Conservation (phyloP, 2,113 vertebrate species). For the Pterocles gutturalis region DNA sequence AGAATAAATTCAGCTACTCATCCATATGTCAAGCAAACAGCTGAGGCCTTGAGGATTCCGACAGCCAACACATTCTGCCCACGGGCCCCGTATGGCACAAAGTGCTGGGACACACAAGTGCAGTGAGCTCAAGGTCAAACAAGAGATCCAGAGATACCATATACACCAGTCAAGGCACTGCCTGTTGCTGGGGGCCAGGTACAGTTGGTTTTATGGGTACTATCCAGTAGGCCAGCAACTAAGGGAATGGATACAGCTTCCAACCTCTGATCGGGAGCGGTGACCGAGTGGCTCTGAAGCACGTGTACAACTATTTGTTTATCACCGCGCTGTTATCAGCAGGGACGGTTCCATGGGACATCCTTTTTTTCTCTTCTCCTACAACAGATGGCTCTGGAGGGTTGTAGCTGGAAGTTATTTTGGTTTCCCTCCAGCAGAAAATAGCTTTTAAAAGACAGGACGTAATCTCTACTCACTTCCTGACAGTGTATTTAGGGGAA, state of each 20-base stretch:
- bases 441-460: constrained; percentile 72
- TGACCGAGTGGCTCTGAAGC: neutral
- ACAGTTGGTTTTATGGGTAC: neutral
- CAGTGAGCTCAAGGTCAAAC: neutral
- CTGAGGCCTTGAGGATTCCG: neutral
- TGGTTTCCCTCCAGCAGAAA: constrained; percentile 71
- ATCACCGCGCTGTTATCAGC: constrained; percentile 22
- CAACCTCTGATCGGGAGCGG: neutral
- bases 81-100: no score
- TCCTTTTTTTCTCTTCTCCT: constrained; percentile 60
- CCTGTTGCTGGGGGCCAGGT: neutral
- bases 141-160: neutral
- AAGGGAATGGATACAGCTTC: neutral
- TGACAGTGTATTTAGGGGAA: constrained; percentile 60
- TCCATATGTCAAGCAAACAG: neutral
- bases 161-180: neutral
- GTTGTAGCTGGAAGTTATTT: constrained; percentile 63
- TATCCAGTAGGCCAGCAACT: neutral
- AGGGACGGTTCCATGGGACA: constrained; percentile 40
- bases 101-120: neutral
- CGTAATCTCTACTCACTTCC: constrained; percentile 69
- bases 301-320: constrained; percentile 61
- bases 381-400: constrained; percentile 69
- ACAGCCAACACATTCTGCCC: neutral
- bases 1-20: neutral